phyloP scores from a whole-genome alignment of 2,888 invertebrate species.

The Temnothorax rugatulus region DNA sequence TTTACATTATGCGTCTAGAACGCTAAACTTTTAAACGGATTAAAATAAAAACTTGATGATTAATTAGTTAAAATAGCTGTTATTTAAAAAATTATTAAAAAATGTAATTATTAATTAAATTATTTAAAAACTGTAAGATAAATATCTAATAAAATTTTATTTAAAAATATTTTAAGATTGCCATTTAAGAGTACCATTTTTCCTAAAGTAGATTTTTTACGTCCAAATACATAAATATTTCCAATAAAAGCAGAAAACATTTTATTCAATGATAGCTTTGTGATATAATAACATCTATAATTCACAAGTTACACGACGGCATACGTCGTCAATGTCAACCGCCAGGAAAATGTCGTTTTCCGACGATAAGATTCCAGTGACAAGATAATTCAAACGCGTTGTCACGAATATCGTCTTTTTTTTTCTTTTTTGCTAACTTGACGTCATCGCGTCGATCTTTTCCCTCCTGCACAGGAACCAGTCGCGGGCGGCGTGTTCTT shows the following conservation, averaged over 20 bases:
- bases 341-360: slow-evolving; percentile 11
- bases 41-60: background rate
- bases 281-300: background rate
- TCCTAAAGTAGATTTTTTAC: background rate
- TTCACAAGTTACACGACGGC: background rate
- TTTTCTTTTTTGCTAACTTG: slow-evolving; percentile 19
- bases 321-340: background rate
- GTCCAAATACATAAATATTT: background rate
- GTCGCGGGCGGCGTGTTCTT: slow-evolving; percentile 19
- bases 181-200: background rate
- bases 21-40: background rate
- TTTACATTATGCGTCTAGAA: background rate
- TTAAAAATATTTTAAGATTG: background rate
- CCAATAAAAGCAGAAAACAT: background rate
- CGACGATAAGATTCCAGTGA: slow-evolving; percentile 34
- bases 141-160: background rate
- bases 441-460: slow-evolving; percentile 30
- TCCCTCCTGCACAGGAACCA: slow-evolving; percentile 24
- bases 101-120: background rate
- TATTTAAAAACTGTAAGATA: background rate
- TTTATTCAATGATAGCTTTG: background rate
- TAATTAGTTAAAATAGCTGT: background rate
- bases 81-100: background rate
- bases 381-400: slow-evolving; percentile 1
- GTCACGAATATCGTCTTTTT: slow-evolving; percentile 7